Conservation (phyloP, 2,113 vertebrate genomes). For the Euleptes europaea region DNA sequence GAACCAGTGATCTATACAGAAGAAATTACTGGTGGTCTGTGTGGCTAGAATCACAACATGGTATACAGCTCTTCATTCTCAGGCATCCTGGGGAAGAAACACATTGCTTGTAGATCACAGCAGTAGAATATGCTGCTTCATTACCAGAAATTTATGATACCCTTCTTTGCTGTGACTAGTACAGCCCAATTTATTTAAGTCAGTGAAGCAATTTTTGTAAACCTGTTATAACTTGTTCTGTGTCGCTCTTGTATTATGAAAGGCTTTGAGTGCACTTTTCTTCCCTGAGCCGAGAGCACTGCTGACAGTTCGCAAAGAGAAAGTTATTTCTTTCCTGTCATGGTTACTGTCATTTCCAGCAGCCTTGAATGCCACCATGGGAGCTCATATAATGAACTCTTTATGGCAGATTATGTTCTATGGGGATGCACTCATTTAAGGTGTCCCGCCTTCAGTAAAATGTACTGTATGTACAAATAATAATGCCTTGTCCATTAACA, state of each 20-base stretch:
- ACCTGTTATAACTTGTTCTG: conserved; percentile 30
- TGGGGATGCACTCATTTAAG: not conserved
- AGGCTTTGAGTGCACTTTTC: conserved; percentile 32
- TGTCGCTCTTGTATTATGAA: conserved; percentile 24
- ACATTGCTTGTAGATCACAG: not conserved
- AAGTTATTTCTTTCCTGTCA: conserved; percentile 19
- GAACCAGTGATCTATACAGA: no score
- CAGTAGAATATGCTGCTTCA: conserved; percentile 3
- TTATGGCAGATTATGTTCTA: conserved; percentile 45
- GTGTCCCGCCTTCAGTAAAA: not conserved
- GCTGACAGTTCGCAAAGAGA: conserved; percentile 18
- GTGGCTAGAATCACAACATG: fast-evolving
- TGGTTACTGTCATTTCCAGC: conserved; percentile 5
- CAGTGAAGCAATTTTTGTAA: conserved; percentile 5
- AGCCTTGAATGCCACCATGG: conserved; percentile 6
- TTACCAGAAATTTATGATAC: conserved; percentile 21
- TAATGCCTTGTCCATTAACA: conserved; percentile 17
- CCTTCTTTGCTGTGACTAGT: not conserved
- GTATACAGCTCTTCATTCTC: not conserved
- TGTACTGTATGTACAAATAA: conserved; percentile 6
- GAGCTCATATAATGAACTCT: conserved; percentile 32
- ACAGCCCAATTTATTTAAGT: not conserved
- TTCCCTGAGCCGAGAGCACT: conserved; percentile 15
- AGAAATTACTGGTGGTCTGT: no score
- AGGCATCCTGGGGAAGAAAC: not conserved